A percentile compares a stretch with the other conserved stretches of the same genome.
phyloP scores from a whole-genome alignment of 2,113 vertebrate genomes.

The Perognathus longimembris region DNA sequence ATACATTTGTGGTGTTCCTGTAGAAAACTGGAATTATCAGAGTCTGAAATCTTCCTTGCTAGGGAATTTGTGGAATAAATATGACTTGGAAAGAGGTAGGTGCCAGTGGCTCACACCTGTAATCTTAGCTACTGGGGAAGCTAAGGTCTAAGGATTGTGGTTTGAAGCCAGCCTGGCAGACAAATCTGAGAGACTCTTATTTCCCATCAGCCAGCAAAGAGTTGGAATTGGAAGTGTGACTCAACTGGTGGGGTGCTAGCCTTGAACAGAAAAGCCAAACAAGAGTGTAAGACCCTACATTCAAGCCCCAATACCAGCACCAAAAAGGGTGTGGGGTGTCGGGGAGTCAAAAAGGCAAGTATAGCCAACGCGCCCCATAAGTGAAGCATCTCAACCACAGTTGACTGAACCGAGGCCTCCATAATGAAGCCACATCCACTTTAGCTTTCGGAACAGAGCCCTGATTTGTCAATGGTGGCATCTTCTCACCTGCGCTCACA shows the following conservation, averaged over 20 bases:
- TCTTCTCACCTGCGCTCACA: not conserved
- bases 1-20: not conserved
- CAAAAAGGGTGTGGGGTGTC: too few species aligned
- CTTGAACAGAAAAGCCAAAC: too few species aligned
- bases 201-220: too few species aligned
- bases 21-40: not conserved
- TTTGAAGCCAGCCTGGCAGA: too few species aligned
- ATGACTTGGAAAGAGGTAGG: not conserved
- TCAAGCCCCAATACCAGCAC: too few species aligned
- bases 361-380: not conserved
- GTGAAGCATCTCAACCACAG: rapidly evolving
- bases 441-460: not conserved
- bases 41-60: slow-evolving; percentile 11
- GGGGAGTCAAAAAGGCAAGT: not conserved
- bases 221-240: too few species aligned
- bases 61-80: not conserved
- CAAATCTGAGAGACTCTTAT: too few species aligned
- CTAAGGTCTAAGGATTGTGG: too few species aligned
- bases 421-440: rapidly evolving
- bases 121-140: too few species aligned
- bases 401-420: not conserved
- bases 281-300: too few species aligned
- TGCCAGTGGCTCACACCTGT: too few species aligned
- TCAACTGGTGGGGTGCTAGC: too few species aligned
- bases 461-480: not conserved